Base-by-base conservation (phyloP, 1,140 invertebrate species). In the Panagrolaimus sp. region DNA sequence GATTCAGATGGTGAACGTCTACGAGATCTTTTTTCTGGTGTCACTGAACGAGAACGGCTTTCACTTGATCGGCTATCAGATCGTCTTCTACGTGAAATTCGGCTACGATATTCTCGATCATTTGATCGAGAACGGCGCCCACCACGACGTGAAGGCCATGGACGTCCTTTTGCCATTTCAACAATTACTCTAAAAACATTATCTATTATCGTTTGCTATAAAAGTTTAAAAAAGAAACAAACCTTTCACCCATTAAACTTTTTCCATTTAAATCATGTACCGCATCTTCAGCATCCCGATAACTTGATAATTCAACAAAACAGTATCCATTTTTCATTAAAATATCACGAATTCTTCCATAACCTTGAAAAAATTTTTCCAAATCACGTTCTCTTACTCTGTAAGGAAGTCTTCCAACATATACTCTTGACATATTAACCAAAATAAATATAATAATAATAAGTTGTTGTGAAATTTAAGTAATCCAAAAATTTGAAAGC, bases 331-430 rank as follows among this genome's bases (percentile, higher is more conserved):
- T 72, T 69, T 78, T 76, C 65, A 76, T 31, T 31, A 76, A 45
- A 53, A 76, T 78, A 25, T 76, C 75, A n/a, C 75, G 76, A 69
- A 76, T 78, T 16, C 62, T 51, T 53, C 75, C 75, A 70, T 76
- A 76, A 16, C 75, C 75, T 63, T 72, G 69, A 42, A 76, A 76
- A 44, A 76, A 76, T 38, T 66, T 68, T 20, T 76, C 75, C 4
- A 76, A 53, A 62, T 76, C 75, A 5, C 72, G 45, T 62, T 76
- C 75, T 47, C 72, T 25, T 11, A 68, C 75, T 48, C 76, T 67
- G 45, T 76, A 76, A 16, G 75, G 73, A 42, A 76, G 64, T 45
- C 72, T 57, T n/a, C 16, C 14, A 13, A 3, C 2, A 2, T 25
- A 23, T 20, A 38, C 31, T 38, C 31, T 38, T 38, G 31, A 38